Evolutionary conservation across 2,113 vertebrate species (phyloP).

Genomic region (Mustelus asterias): DNA sequence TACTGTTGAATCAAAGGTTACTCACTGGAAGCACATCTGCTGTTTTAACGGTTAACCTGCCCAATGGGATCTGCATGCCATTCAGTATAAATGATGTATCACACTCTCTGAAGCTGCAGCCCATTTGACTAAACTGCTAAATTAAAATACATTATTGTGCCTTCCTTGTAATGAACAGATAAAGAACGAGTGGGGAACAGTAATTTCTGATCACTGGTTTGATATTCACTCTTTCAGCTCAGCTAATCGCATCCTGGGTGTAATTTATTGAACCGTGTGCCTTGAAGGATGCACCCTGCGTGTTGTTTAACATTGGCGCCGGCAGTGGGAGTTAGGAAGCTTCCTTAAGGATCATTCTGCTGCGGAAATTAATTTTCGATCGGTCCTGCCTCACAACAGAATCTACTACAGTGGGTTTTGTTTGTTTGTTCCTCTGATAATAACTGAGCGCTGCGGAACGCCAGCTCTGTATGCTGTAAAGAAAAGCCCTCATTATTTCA

Average conservation of each 20-base stretch:
- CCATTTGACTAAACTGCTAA: conserved; percentile 10
- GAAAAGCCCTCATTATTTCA: neutral
- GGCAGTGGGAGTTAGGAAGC: neutral
- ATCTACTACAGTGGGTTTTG: neutral
- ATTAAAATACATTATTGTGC: neutral
- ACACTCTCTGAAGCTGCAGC: neutral
- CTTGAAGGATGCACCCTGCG: neutral
- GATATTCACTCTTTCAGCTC: neutral
- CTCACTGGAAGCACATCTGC: neutral
- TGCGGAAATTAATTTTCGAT: neutral
- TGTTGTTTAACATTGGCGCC: neutral
- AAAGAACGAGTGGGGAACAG: neutral
- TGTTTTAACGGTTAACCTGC: neutral
- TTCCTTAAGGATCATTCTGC: neutral
- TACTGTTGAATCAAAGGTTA: neutral
- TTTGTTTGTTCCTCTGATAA: neutral
- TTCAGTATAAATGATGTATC: neutral
- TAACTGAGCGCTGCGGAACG: neutral
- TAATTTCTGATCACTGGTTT: neutral
- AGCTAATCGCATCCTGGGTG: neutral
- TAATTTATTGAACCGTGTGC: neutral
- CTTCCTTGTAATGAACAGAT: neutral
- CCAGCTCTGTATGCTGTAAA: neutral
- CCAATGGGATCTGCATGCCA: neutral
- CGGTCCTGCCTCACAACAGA: neutral